Evolutionary conservation across 2,888 invertebrate species (phyloP), one percentile per base, ranked within the genome.

Genomic region (Plebejus argus): DNA sequence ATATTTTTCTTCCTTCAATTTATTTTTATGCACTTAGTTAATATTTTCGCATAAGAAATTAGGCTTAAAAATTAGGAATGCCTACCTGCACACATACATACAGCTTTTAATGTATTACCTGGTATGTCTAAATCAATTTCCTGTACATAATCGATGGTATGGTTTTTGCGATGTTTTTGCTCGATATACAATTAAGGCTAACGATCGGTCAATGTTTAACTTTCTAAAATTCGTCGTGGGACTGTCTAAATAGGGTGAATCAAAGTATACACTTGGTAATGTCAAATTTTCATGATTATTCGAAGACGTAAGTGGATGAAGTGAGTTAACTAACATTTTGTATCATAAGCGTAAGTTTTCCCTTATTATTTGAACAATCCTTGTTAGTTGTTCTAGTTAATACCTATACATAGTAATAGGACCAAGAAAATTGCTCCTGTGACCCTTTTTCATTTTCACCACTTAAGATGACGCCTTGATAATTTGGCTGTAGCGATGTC

Each of bases 161-260:
- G 45, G 45, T 89, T 89, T 87, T 84, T 84, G 79, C 78, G 81
- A 80, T 82, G 84, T 90, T 91, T 90, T 91, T 90, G 89, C 89
- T 87, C 89, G 88, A 89, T 88, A 86, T 84, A 87, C 90, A 90
- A 91, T 91, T 91, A 91, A 85, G 81, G 82, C 84, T 89, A 88
- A 89, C 89, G 89, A 88, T 33, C 28, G 15, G 6, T 66, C 28
- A 33, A 66, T 66, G 28, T 66, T 66, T 28, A 66, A 66, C 66
- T 92, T 92, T 93, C 93, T 92, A 92, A 91, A 82, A 85, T 88
- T 89, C 87, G 87, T 87, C 86, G 85, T 88, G 88, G 86, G 84
- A 85, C 85, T 86, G 85, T 80, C 79, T 78, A 81, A 83, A 83
- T 82, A 84, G 78, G 76, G 39, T 39, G 20, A 4, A 39, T n/a